These are phyloP conservation scores for Agrochola macilenta DNA, from an alignment of 2,888 invertebrate genomes.

Conservation along the genomic window DNA sequence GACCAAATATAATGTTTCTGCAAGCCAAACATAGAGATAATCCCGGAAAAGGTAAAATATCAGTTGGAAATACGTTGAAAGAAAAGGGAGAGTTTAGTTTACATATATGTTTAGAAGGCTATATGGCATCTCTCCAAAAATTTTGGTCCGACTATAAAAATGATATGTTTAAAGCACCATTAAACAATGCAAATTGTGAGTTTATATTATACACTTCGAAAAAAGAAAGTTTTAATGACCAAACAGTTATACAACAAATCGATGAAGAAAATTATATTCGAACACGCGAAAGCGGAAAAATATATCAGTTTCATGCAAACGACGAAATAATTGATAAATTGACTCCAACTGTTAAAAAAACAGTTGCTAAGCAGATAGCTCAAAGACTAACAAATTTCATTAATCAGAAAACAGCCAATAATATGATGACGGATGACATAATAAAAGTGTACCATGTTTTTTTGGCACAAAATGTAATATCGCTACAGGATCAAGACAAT, in stretches of 20 bases:
- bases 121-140: conserved; percentile 22
- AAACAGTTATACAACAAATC: not conserved
- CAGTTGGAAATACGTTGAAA: not conserved
- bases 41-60: conserved; percentile 35
- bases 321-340: conserved; percentile 33
- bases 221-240: conserved; percentile 19
- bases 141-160: conserved; percentile 12
- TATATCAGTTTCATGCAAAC: conserved; percentile 32
- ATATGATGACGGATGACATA: conserved; percentile 38
- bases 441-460: conserved; percentile 50
- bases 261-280: conserved; percentile 27
- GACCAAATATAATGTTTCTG: conserved; percentile 50
- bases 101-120: conserved; percentile 51
- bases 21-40: conserved; percentile 62
- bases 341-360: conserved; percentile 19
- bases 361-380: conserved; percentile 36
- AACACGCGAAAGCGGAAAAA: conserved; percentile 32
- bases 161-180: conserved; percentile 28
- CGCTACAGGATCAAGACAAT: not conserved
- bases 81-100: conserved; percentile 10
- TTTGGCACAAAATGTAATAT: conserved; percentile 37
- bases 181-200: conserved; percentile 27
- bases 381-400: conserved; percentile 36
- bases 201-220: conserved; percentile 55
- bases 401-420: conserved; percentile 12